A percentile compares a stretch with the other conserved stretches of the same genome.
Evolutionary conservation across 2,888 invertebrate species (phyloP).

Genomic region (Phlogophora meticulosa): DNA sequence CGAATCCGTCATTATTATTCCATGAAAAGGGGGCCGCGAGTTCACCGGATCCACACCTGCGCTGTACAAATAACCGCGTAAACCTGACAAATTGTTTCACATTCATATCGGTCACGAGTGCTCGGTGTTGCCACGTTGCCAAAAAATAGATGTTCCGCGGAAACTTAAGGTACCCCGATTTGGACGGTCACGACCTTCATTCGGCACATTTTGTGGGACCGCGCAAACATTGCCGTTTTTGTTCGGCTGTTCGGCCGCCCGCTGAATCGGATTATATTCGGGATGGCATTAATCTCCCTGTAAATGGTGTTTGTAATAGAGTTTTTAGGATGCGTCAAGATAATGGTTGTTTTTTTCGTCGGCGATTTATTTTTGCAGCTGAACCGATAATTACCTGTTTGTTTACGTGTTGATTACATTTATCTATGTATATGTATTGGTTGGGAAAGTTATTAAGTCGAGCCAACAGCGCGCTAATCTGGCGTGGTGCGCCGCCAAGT

Average conservation of each 20-base stretch:
- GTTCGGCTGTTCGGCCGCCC: conserved; percentile 69
- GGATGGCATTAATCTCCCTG: conserved; percentile 68
- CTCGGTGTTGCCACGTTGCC: conserved; percentile 71
- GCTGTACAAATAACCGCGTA: conserved; percentile 87
- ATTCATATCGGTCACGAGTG: conserved; percentile 86
- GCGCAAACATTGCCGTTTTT: conserved; percentile 73
- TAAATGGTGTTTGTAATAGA: conserved; percentile 69
- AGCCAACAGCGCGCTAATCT: conserved; percentile 39
- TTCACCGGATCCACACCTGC: conserved; percentile 81
- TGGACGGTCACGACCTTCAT: conserved; percentile 69
- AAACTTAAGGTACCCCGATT: conserved; percentile 75
- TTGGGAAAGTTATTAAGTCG: conserved; percentile 37
- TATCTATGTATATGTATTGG: background rate
- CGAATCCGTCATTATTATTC: conserved; percentile 88
- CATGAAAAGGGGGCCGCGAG: conserved; percentile 77
- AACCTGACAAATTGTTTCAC: conserved; percentile 89
- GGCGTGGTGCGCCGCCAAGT: conserved; percentile 40
- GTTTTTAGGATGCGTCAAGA: conserved; percentile 63
- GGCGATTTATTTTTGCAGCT: conserved; percentile 42
- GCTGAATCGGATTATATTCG: conserved; percentile 69
- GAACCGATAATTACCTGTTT: conserved; percentile 51
- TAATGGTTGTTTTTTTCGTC: conserved; percentile 60
- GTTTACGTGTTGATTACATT: background rate
- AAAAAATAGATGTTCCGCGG: conserved; percentile 75
- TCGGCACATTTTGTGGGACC: conserved; percentile 72